Percentiles rank a stretch among this genome's conserved stretches.
Evolutionary conservation across 2,888 invertebrate species (phyloP).

Genomic region (Meta bourneti): DNA sequence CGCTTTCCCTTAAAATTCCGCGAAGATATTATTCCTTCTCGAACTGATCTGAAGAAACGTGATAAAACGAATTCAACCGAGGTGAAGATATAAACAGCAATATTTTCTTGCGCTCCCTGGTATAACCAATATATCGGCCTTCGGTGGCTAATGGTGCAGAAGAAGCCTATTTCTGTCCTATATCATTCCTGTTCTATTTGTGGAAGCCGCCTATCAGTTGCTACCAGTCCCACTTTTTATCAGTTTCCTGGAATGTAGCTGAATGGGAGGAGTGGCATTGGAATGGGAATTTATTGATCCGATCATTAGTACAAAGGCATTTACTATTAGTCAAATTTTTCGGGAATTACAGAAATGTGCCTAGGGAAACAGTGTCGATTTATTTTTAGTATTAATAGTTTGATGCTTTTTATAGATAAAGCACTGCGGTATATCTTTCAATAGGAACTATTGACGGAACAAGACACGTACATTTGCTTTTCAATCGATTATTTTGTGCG

Average conservation of each 20-base stretch:
- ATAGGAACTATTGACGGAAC: no score
- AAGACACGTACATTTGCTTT: no score
- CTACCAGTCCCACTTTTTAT: constrained; percentile 28
- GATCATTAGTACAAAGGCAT: constrained; percentile 20
- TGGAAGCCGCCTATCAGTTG: constrained; percentile 47
- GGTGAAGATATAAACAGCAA: constrained; percentile 7
- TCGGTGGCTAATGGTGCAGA: constrained; percentile 41
- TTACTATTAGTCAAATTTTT: constrained; percentile 56
- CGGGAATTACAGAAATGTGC: neutral
- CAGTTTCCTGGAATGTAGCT: constrained; percentile 38
- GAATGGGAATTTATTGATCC: constrained; percentile 44
- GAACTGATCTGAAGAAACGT: neutral
- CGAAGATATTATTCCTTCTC: neutral
- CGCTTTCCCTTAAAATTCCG: neutral
- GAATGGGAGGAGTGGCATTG: constrained; percentile 35
- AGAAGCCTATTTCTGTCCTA: constrained; percentile 56
- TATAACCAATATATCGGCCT: constrained; percentile 34
- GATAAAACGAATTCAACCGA: neutral
- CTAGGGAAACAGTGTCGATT: neutral
- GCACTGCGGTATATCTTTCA: neutral
- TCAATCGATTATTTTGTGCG: no score
- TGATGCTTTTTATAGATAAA: neutral
- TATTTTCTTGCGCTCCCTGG: neutral
- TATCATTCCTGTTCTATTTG: constrained; percentile 54
- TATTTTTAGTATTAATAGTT: neutral